Evolutionary conservation across 2,113 vertebrate genomes (phyloP), one percentile per base, ranked within the genome.

Genomic region (Ia io): DNA sequence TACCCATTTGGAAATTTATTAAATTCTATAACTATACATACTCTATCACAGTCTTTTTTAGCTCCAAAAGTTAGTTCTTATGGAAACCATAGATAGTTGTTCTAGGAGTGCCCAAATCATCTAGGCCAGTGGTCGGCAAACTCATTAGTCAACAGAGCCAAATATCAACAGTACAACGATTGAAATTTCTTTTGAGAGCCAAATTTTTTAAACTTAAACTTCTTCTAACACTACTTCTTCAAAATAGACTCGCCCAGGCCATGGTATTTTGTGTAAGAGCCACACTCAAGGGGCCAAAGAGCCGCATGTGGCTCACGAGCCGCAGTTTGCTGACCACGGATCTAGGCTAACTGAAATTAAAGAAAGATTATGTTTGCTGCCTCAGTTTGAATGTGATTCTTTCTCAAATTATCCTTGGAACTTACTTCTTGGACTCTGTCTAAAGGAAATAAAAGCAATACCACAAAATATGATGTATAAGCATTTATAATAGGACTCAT

Each of bases 381-480:
- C 20, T 95, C 23, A 84, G 14, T 71, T 83, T 51, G 40, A 84
- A 67, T 71, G 4, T 44, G 18, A 71, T 77, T 83, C 14, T 49
- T 73, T 93, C 9, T 93, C 65, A 23, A 67, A 84, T 56, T 91
- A 76, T 89, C n/a, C 6, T 88, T 88, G 91, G 56, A 84, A 11
- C 16, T 91, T 83, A 25, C 1, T 53, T 61, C 30, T 87, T 79
- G 44, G 22, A 49, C 11, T 93, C 85, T 61, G 5, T 83, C 42
- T 82, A 32, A 92, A 71, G 28, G 22, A 88, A 61, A 47, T 67
- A 70, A 49, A 63, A 92, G 8, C 0, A 82, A 93, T 70, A 78
- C 17, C 49, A 56, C 10, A 78, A 93, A 95, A 86, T 84, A 83
- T 83, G 59, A 6, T 84, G 2, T 47, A 28, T 40, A 51, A 84